These are phyloP conservation scores for Dryas iulia DNA, from an alignment of 1,140 invertebrate species.

Conservation along the genomic window DNA sequence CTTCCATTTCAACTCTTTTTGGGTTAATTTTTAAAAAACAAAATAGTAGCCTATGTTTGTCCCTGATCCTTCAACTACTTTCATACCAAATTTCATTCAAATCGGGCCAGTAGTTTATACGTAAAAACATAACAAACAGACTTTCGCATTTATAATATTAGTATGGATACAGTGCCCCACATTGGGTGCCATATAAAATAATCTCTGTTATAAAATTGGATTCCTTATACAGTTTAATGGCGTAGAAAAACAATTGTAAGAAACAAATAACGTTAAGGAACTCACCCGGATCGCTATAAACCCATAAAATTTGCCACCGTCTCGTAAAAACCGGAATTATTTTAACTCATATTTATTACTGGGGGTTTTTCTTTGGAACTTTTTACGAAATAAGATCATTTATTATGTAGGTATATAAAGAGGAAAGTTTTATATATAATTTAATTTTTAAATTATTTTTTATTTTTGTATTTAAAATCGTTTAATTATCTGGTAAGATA, in stretches of 20 bases:
- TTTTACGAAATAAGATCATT: neutral
- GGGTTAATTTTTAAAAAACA: too few species aligned
- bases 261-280: neutral
- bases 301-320: constrained; percentile 4
- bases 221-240: neutral
- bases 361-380: neutral
- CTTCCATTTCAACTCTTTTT: too few species aligned
- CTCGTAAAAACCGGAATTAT: constrained; percentile 5
- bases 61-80: too few species aligned
- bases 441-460: too few species aligned
- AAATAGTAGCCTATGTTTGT: too few species aligned
- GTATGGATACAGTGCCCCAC: neutral
- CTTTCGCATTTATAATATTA: too few species aligned
- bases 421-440: neutral
- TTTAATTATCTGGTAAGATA: too few species aligned
- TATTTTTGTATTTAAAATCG: too few species aligned
- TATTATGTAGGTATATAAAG: too few species aligned
- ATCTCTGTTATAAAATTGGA: neutral
- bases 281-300: neutral
- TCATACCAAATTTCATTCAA: too few species aligned
- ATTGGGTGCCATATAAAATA: neutral
- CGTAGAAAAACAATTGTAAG: neutral
- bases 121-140: too few species aligned
- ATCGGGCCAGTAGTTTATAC: too few species aligned
- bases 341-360: constrained; percentile 2